phyloP scores from a whole-genome alignment of 2,797 vertebrate species.

The Mus spretus region DNA sequence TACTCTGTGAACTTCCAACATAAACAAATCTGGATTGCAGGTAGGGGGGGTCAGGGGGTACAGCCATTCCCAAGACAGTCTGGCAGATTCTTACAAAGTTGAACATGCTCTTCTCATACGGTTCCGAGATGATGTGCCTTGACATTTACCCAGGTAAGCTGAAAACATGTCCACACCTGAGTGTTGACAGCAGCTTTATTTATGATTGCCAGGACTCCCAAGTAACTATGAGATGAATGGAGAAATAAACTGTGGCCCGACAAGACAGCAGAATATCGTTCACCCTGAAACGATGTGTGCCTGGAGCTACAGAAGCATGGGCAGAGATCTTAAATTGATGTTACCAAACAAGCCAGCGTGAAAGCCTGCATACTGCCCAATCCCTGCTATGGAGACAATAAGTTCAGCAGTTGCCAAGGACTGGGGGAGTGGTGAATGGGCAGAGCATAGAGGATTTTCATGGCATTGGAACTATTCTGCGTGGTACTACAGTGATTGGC shows the following conservation, averaged over 20 bases:
- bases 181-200: neutral
- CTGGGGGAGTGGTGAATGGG: too few species aligned
- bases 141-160: neutral
- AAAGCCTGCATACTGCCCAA: neutral
- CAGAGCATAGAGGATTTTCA: neutral
- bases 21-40: slow-evolving; percentile 36
- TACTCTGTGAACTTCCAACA: slow-evolving; percentile 31
- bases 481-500: neutral
- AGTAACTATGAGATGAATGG: neutral
- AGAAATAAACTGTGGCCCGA: neutral
- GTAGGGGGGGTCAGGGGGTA: neutral
- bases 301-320: neutral
- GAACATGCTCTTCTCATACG: neutral
- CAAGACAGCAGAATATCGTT: neutral
- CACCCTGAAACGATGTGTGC: neutral
- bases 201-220: neutral
- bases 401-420: neutral
- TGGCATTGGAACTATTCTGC: neutral
- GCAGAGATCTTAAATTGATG: neutral
- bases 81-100: neutral
- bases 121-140: neutral
- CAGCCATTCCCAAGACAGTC: slow-evolving; percentile 17
- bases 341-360: neutral
- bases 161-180: neutral
- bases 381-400: neutral